Evolutionary conservation across 2,113 vertebrate species (phyloP), one percentile per base, ranked within the genome.

Genomic region (Dasyprocta punctata): DNA sequence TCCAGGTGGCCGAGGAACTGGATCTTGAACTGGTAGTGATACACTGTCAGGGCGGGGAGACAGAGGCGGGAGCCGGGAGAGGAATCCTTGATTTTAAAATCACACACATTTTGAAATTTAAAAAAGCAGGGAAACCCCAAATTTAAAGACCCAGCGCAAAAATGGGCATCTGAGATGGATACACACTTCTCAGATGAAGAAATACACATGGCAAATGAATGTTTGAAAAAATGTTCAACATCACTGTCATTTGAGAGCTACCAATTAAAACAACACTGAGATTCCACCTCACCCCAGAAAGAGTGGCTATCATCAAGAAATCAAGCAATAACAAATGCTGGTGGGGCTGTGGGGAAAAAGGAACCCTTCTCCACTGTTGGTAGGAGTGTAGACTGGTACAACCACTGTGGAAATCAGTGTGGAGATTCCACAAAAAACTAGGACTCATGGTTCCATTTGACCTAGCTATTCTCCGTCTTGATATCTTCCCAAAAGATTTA

Each of bases 11-110:
- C 99, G 97, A 99, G 98, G 96, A 99, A 99, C 97, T 99, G 99
- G 94, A 99, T 99, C 98, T 99, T 99, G 98, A 99, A 99, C 98
- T 99, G 99, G 95, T 99, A 99, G 96, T 99, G 99, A 96, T 99
- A 99, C 93, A 99, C 99, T 99, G 97, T 78, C 73, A 73, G 41
- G 61, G 41, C 84, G 63, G 7, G 49, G 0, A 91, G 47, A 71
- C 33, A 81, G 26, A 75, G 38, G 78, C 13, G 61, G 22, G 71
- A 22, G 33, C 19, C 52, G 13, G 41, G 87, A 96, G 65, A 81
- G 58, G 1, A 24, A 5, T 58, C 58, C 49, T 67, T 56, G 61
- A 41, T 44, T 80, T 69, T 16, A 94, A 87, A 81, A 60, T 44
- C 1, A 28, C 30, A 2, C 44, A 9, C 47, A 47, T 89, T 95